Conservation (phyloP, 35 echinoderm and acorn worm genomes). For the Anneissia japonica region DNA sequence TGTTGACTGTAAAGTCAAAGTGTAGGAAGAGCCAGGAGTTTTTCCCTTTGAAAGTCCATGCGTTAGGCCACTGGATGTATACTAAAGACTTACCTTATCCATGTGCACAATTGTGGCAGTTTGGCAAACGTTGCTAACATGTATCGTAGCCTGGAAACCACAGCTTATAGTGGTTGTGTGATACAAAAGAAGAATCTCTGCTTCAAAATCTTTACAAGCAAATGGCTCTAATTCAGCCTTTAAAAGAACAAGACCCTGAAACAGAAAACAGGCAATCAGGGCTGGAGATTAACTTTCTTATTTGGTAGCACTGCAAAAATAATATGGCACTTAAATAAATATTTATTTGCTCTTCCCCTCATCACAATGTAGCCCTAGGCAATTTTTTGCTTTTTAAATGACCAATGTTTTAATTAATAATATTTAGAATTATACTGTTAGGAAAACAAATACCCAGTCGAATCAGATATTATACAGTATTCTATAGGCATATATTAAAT, state of each 20-base stretch:
- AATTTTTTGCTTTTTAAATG: too few species aligned
- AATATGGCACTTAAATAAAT: background rate
- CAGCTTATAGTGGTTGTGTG: constrained; percentile 63
- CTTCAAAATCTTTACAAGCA: constrained; percentile 81
- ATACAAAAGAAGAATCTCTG: constrained; percentile 76
- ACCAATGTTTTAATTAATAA: too few species aligned
- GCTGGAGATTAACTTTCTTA: too few species aligned
- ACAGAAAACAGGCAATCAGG: too few species aligned
- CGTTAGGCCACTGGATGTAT: background rate
- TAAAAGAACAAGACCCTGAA: constrained; percentile 88
- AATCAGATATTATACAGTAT: too few species aligned
- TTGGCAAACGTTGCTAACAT: constrained; percentile 94
- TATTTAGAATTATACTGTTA: background rate
- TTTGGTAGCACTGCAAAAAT: background rate
- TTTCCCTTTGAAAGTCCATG: background rate
- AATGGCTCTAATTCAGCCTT: constrained; percentile 46
- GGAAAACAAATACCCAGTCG: too few species aligned
- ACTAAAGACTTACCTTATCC: constrained; percentile 43
- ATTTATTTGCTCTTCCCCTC: too few species aligned
- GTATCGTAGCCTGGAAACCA: constrained; percentile 79
- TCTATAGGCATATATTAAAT: too few species aligned
- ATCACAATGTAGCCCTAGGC: background rate
- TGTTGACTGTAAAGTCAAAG: background rate
- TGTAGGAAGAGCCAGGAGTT: background rate
- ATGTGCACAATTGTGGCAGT: constrained; percentile 69